Conservation (phyloP, 2,113 vertebrate genomes). For the Halcyon senegalensis region DNA sequence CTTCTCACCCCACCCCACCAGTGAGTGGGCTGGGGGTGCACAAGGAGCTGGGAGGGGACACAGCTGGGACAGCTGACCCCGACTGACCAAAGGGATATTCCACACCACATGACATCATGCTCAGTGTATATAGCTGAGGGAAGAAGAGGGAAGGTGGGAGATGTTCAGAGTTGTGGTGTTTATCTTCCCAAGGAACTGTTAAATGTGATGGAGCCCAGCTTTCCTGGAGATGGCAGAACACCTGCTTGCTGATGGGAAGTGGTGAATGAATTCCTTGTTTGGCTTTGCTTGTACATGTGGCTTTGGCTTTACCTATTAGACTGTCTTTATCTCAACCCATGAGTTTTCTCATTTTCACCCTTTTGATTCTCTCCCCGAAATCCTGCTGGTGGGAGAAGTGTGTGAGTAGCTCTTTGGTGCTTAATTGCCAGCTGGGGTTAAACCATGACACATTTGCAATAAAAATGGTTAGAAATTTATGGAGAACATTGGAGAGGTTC, state of each 20-base stretch:
- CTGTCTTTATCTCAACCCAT: not conserved
- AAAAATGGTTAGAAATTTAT: not conserved
- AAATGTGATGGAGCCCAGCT: not conserved
- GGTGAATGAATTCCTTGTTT: not conserved
- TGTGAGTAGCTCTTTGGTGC: not conserved
- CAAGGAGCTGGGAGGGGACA: not conserved
- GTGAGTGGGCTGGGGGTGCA: not conserved
- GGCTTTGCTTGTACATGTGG: not conserved
- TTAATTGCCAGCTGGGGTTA: not conserved
- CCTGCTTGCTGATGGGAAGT: not conserved
- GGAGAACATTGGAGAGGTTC: not conserved
- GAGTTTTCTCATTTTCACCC: not conserved
- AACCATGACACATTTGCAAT: not conserved
- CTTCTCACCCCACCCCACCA: not conserved
- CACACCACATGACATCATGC: not conserved
- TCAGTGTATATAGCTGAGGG: not conserved
- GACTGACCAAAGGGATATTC: not conserved
- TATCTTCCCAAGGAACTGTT: not conserved
- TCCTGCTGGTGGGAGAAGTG: not conserved
- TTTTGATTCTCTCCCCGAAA: not conserved
- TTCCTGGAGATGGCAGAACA: not conserved
- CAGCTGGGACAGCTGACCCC: not conserved
- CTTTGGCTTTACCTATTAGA: not conserved
- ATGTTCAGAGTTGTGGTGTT: not conserved
- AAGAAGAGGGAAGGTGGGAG: not conserved